Evolutionary conservation across 2,113 vertebrate species (phyloP).

Genomic region (Hymenochirus boettgeri): DNA sequence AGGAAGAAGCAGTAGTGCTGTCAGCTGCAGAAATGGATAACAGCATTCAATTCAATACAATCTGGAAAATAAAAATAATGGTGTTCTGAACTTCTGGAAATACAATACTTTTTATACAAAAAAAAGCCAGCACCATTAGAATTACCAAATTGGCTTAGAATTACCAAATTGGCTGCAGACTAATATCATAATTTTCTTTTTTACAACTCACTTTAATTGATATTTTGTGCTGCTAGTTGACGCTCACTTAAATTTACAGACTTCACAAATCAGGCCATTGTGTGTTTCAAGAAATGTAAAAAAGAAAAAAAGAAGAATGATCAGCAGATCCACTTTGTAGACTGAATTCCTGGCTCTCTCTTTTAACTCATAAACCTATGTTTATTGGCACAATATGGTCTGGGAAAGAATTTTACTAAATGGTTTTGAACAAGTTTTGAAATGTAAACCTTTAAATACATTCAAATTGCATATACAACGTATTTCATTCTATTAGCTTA

Average conservation of each 20-base stretch:
- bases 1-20: too few species aligned
- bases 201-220: not conserved
- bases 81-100: too few species aligned
- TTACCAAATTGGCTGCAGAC: not conserved
- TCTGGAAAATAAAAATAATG: too few species aligned
- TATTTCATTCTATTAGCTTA: slow-evolving; percentile 21
- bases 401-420: slow-evolving; percentile 30
- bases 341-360: not conserved
- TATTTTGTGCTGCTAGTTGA: not conserved
- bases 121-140: too few species aligned
- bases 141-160: too few species aligned
- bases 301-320: not conserved
- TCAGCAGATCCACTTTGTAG: not conserved
- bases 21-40: too few species aligned
- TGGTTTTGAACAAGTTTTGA: slow-evolving; percentile 16
- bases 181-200: not conserved
- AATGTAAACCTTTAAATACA: slow-evolving; percentile 8
- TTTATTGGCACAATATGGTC: not conserved
- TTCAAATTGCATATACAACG: slow-evolving; percentile 25
- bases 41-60: too few species aligned
- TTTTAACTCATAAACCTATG: not conserved
- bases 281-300: not conserved
- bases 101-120: too few species aligned
- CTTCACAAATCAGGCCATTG: not conserved
- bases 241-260: not conserved